Conservation (phyloP, 2,797 vertebrate genomes). For the Selene dorsalis region DNA sequence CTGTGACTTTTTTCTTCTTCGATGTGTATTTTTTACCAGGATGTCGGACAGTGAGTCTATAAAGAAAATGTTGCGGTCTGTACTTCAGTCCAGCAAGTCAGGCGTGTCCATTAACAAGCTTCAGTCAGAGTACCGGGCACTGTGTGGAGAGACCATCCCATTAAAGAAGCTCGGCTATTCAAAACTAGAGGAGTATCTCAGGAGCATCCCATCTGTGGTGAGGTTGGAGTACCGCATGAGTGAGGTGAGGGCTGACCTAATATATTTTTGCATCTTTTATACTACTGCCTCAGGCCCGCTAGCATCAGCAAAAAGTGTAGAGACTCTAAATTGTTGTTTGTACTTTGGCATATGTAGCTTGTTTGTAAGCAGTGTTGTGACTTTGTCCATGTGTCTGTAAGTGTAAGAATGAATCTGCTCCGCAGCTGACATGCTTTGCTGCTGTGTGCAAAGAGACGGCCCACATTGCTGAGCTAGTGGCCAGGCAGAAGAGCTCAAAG, state of each 20-base stretch:
- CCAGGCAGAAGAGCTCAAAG: constrained; percentile 88
- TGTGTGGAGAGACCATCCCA: constrained; percentile 91
- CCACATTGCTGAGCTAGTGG: constrained; percentile 91
- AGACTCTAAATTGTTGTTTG: neutral
- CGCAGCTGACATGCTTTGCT: constrained; percentile 87
- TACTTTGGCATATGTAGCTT: neutral
- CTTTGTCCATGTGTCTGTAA: neutral
- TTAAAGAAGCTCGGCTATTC: constrained; percentile 85
- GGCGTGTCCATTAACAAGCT: constrained; percentile 85
- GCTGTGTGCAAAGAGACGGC: constrained; percentile 87
- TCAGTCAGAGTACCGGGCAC: constrained; percentile 86
- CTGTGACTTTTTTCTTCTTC: neutral
- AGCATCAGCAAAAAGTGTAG: neutral
- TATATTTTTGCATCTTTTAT: neutral
- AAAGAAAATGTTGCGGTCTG: constrained; percentile 90
- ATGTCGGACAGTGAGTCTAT: constrained; percentile 88
- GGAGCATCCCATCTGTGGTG: constrained; percentile 89
- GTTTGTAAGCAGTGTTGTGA: neutral
- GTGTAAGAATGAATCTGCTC: constrained; percentile 9
- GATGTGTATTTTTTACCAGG: constrained; percentile 65
- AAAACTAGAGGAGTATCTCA: constrained; percentile 87
- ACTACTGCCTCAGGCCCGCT: neutral
- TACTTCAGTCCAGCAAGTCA: constrained; percentile 90
- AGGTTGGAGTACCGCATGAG: constrained; percentile 84
- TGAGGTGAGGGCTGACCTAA: constrained; percentile 82